Percentiles rank a stretch among this genome's conserved stretches.
These are phyloP conservation scores for Eueremaeus valkanovi DNA, from an alignment of 2,888 invertebrate genomes.

Conservation along the genomic window DNA sequence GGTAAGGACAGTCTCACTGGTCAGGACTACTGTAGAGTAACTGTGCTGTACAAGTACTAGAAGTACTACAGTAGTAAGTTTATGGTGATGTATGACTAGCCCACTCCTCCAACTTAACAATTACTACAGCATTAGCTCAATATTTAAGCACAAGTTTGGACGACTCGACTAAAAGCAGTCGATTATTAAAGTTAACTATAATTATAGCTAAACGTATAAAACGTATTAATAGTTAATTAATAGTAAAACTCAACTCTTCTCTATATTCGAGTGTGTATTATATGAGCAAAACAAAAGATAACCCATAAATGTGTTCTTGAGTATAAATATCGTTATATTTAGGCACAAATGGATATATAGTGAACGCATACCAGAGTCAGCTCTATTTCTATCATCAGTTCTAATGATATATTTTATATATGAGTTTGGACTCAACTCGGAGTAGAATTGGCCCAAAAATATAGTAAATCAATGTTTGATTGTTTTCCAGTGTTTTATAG, in stretches of 20 bases:
- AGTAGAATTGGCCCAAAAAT: not conserved
- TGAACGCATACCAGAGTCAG: conserved; percentile 6
- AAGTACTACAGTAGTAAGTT: not conserved
- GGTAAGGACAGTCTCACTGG: no score
- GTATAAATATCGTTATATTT: conserved; percentile 22
- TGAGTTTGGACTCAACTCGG: not conserved
- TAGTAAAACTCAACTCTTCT: not conserved
- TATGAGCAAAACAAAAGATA: conserved; percentile 29
- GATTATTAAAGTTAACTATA: not conserved
- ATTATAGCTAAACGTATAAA: not conserved
- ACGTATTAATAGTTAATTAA: not conserved
- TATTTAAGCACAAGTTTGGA: not conserved
- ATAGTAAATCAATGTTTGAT: not conserved
- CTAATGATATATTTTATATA: not conserved
- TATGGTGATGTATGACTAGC: conserved; percentile 34
- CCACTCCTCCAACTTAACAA: conserved; percentile 29
- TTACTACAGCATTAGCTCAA: not conserved
- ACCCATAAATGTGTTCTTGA: conserved; percentile 34
- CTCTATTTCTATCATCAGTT: no score
- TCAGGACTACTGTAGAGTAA: not conserved
- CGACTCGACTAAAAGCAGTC: not conserved
- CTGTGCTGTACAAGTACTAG: not conserved
- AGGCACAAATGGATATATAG: conserved; percentile 4
- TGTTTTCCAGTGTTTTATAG: not conserved
- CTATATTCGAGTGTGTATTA: not conserved